These are phyloP conservation scores for Electrona antarctica DNA, from an alignment of 2,113 vertebrate species.

Conservation along the genomic window DNA sequence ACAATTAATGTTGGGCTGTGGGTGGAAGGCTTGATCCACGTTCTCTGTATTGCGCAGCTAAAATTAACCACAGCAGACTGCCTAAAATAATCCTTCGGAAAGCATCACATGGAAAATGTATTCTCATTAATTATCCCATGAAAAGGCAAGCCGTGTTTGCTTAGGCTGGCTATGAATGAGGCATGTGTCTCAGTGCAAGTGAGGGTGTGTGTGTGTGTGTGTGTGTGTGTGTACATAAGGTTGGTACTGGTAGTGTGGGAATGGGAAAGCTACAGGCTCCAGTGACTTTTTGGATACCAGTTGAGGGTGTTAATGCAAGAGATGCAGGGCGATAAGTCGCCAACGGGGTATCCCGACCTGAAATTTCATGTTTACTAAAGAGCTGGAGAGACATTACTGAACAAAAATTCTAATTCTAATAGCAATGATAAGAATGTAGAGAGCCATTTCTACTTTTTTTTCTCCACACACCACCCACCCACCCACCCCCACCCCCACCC, in stretches of 20 bases:
- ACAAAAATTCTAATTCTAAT: background rate
- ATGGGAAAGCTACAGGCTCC: conserved; percentile 23
- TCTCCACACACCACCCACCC: background rate
- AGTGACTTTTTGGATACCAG: conserved; percentile 22
- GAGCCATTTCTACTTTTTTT: background rate
- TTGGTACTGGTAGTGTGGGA: background rate
- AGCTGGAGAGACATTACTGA: too few relatives aligned
- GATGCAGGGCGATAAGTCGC: conserved; percentile 1
- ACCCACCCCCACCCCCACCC: background rate
- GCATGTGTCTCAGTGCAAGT: background rate
- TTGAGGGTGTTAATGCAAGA: conserved; percentile 21
- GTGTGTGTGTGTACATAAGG: background rate
- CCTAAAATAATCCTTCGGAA: conserved; percentile 35
- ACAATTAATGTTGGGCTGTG: background rate
- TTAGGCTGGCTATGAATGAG: conserved; percentile 1
- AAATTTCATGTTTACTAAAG: too few relatives aligned
- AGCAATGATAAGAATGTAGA: conserved; percentile 11
- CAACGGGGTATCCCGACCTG: background rate
- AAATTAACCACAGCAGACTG: conserved; percentile 40
- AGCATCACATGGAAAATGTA: conserved; percentile 33
- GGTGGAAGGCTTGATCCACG: background rate
- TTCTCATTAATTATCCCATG: conserved; percentile 27
- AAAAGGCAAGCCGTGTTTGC: background rate
- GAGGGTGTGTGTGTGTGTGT: conserved; percentile 3
- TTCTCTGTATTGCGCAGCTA: conserved; percentile 29